A percentile compares a stretch with the other conserved stretches of the same genome.
Conservation (phyloP, 2,113 vertebrate genomes). For the Xiphophorus couchianus region DNA sequence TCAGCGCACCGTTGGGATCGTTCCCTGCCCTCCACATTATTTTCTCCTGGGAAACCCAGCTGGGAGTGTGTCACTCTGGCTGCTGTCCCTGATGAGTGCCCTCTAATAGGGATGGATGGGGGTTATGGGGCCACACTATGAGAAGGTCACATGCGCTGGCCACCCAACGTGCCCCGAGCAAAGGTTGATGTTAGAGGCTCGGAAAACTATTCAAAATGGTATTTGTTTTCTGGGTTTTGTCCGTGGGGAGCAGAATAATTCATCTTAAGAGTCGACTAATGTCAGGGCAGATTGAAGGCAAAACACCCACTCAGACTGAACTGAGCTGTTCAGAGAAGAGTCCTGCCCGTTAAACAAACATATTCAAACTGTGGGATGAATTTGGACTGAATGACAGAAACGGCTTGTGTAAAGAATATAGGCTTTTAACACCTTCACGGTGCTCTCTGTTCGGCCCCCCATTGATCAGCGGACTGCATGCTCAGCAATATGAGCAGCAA, state of each 20-base stretch:
- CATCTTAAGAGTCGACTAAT: conserved; percentile 24
- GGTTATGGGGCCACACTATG: conserved; percentile 59
- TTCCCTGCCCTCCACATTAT: conserved; percentile 45
- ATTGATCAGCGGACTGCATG: conserved; percentile 5
- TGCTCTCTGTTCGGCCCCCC: background rate
- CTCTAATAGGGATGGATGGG: conserved; percentile 77
- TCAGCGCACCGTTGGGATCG: conserved; percentile 53
- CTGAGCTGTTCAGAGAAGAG: conserved; percentile 2
- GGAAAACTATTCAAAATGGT: conserved; percentile 56
- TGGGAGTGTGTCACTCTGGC: conserved; percentile 67
- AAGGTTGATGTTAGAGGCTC: conserved; percentile 46
- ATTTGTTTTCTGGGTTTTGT: conserved; percentile 52
- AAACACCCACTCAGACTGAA: conserved; percentile 22
- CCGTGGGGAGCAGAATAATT: conserved; percentile 30
- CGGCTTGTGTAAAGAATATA: background rate
- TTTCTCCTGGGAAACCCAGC: conserved; percentile 67
- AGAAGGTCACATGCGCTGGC: conserved; percentile 70
- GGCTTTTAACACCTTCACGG: conserved; percentile 10
- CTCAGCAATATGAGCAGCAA: conserved; percentile 1
- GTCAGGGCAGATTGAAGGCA: conserved; percentile 14
- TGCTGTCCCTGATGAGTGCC: conserved; percentile 69
- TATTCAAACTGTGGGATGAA: conserved; percentile 4
- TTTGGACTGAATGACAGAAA: conserved; percentile 12
- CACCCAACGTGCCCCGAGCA: conserved; percentile 63
- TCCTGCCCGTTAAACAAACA: conserved; percentile 17